Evolutionary conservation across 2,113 vertebrate species (phyloP).

Genomic region (Orcinus orca): DNA sequence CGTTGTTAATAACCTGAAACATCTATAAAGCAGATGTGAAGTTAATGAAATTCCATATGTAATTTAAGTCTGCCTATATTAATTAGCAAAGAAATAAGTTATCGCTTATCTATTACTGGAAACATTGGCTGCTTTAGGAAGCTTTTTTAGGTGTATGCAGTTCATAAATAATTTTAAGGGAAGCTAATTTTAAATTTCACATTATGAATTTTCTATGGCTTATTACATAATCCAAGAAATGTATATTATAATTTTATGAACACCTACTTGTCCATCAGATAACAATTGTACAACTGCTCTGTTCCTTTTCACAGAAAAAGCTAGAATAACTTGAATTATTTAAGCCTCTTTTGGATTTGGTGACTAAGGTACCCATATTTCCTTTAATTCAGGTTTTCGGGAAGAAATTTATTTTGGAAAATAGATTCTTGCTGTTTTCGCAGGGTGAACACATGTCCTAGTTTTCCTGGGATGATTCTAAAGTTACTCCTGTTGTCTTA

Average conservation of each 20-base stretch:
- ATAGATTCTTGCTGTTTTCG: neutral
- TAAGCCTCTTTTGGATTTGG: neutral
- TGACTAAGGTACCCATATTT: neutral
- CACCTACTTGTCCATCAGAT: neutral
- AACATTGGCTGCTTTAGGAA: neutral
- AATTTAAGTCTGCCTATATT: neutral
- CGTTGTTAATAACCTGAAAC: neutral
- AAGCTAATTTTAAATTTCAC: constrained; percentile 13
- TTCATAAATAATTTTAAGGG: constrained; percentile 21
- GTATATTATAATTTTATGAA: neutral
- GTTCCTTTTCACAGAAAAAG: neutral
- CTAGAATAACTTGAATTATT: neutral
- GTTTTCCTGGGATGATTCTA: neutral
- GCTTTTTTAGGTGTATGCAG: neutral
- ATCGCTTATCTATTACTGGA: neutral
- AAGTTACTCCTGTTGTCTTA: neutral
- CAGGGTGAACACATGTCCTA: neutral
- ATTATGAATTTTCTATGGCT: constrained; percentile 19
- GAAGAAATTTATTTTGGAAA: neutral
- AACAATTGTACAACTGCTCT: accelerated
- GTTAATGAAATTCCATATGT: neutral
- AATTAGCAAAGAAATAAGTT: neutral
- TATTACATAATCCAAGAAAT: neutral
- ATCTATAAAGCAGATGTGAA: neutral
- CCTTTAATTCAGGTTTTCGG: neutral